Conservation (phyloP, 2,113 vertebrate species). For the Jacana jacana region DNA sequence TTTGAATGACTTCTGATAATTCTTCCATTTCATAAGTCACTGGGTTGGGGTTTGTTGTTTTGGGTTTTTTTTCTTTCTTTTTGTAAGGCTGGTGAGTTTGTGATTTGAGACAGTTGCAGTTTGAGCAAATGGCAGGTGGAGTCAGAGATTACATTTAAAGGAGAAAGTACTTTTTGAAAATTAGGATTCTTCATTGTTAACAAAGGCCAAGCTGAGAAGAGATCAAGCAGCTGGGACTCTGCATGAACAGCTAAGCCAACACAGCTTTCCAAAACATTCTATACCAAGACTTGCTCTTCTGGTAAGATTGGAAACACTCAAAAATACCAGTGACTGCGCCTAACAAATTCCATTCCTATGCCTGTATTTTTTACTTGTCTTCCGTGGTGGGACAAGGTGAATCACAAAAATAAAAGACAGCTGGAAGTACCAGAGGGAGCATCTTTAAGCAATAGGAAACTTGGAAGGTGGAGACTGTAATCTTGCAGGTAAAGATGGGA, state of each 20-base stretch:
- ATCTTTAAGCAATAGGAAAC: background rate
- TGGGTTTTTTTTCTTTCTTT: background rate
- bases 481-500: background rate
- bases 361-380: background rate
- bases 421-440: background rate
- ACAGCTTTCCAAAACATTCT: background rate
- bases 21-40: background rate
- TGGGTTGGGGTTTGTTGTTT: too few relatives aligned
- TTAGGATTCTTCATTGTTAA: background rate
- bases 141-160: background rate
- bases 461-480: background rate
- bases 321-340: background rate
- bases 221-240: background rate
- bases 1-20: background rate
- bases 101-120: background rate
- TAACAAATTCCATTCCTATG: background rate
- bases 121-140: background rate
- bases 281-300: background rate
- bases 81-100: background rate
- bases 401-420: background rate
- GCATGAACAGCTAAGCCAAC: background rate
- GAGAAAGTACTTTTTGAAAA: background rate
- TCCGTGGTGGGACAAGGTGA: background rate
- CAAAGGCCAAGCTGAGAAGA: background rate
- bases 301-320: background rate